A percentile compares a stretch with the other conserved stretches of the same genome.
Conservation (phyloP, 2,797 vertebrate species). For the Premnoplex brunnescens region DNA sequence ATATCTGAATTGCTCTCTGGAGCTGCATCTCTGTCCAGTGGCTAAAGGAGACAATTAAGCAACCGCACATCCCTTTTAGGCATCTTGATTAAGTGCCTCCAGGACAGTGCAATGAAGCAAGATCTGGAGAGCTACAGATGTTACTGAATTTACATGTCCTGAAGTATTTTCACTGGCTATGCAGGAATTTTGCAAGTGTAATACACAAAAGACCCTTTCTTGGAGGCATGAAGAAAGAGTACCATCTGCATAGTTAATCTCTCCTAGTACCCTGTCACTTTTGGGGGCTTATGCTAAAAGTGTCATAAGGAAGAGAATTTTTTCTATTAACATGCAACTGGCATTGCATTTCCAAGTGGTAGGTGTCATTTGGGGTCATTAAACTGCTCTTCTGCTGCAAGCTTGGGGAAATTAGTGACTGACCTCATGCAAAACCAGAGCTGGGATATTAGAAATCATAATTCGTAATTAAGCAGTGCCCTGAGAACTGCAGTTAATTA, state of each 20-base stretch:
- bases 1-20: background rate
- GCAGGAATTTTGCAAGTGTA: background rate
- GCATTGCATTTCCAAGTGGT: background rate
- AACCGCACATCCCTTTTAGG: background rate
- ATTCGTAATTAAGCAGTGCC: constrained; percentile 14
- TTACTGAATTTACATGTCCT: background rate
- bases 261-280: background rate
- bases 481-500: constrained; percentile 39
- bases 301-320: background rate
- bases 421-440: background rate
- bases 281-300: background rate
- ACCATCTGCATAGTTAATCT: background rate
- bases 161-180: background rate
- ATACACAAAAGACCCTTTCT: background rate
- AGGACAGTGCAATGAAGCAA: background rate
- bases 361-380: background rate
- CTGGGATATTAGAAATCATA: background rate
- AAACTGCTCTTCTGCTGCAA: background rate
- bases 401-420: background rate
- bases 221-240: background rate
- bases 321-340: background rate
- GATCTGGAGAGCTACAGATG: background rate
- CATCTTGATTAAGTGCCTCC: background rate
- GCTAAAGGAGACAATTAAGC: background rate
- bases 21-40: background rate